A percentile compares a stretch with the other conserved stretches of the same genome.
Evolutionary conservation across 2,113 vertebrate species (phyloP).

Genomic region (Leucosticte australis): DNA sequence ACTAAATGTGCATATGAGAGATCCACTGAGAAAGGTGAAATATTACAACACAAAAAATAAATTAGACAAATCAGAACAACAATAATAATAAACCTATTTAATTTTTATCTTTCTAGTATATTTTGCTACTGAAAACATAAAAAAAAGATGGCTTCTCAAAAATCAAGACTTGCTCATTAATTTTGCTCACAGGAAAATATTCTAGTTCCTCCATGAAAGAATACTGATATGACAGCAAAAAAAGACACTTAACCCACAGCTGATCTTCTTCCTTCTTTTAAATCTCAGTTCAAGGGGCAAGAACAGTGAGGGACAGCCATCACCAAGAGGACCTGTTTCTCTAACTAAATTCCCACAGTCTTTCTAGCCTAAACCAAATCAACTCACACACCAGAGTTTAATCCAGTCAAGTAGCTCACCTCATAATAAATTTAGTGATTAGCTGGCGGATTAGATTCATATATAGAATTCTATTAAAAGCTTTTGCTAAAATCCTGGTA

Average conservation of each 20-base stretch:
- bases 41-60: neutral
- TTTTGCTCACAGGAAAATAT: neutral
- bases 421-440: slow-evolving; percentile 29
- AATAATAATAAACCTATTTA: neutral
- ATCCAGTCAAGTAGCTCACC: neutral
- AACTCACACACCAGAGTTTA: neutral
- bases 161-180: neutral
- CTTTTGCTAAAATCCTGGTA: slow-evolving; percentile 44
- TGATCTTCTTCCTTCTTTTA: neutral
- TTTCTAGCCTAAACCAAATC: neutral
- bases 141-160: neutral
- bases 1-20: neutral
- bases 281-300: neutral
- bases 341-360: neutral
- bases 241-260: neutral
- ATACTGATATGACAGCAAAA: neutral
- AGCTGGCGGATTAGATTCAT: slow-evolving; percentile 23
- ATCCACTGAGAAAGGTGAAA: neutral
- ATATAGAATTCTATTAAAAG: slow-evolving; percentile 10
- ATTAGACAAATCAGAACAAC: neutral
- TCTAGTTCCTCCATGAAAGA: neutral
- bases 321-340: neutral
- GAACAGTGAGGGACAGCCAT: neutral
- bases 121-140: neutral
- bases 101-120: neutral